Evolutionary conservation across 2,888 invertebrate genomes (phyloP).

Genomic region (Aspidapion aeneum): DNA sequence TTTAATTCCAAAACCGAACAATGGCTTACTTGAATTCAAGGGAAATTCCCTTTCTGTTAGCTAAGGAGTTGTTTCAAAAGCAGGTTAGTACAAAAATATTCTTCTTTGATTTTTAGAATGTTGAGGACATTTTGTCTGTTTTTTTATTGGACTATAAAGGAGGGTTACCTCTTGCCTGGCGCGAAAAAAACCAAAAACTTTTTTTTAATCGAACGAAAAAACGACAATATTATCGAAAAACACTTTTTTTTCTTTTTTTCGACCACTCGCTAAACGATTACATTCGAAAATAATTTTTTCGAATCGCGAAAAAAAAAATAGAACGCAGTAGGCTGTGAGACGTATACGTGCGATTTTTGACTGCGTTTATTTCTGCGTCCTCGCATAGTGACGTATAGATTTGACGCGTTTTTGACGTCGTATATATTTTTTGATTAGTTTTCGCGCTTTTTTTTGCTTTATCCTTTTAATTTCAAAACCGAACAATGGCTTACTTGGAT

Average conservation of each 20-base stretch:
- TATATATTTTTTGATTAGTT: no score
- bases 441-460: no score
- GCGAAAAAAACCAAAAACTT: no score
- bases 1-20: slow-evolving; percentile 6
- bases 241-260: slow-evolving; percentile 17
- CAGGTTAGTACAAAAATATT: slow-evolving; percentile 37
- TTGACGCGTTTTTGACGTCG: no score
- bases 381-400: no score
- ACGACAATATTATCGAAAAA: slow-evolving; percentile 35
- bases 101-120: no score
- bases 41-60: slow-evolving; percentile 81
- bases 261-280: slow-evolving; percentile 7
- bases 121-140: no score
- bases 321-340: neutral
- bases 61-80: slow-evolving; percentile 84
- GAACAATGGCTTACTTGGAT: slow-evolving; percentile 57
- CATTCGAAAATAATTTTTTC: slow-evolving; percentile 14
- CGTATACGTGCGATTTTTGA: no score
- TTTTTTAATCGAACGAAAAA: slow-evolving; percentile 39
- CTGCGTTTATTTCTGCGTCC: no score
- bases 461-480: slow-evolving; percentile 1
- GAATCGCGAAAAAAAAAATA: slow-evolving; percentile 13
- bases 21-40: slow-evolving; percentile 67
- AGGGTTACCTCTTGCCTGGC: no score
- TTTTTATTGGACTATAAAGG: no score